Evolutionary conservation across 2,888 invertebrate species (phyloP), one percentile per base, ranked within the genome.

Genomic region (Cataglyphis livida): DNA sequence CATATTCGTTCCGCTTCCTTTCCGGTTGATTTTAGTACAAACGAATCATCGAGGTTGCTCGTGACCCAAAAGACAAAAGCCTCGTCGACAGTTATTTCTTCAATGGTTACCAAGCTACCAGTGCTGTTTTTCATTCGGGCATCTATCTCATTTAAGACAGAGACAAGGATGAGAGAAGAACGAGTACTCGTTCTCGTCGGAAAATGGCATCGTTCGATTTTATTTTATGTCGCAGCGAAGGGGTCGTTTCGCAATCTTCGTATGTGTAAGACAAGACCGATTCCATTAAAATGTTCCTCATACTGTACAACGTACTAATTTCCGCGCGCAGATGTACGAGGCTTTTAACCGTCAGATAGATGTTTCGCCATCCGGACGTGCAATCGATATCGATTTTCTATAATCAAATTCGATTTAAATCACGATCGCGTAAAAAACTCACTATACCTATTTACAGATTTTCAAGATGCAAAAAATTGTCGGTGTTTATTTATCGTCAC

Each of bases 81-180:
- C 64, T 64, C 79, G 35, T 54, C 75, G 28, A 61, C 65, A 57
- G 83, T 82, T 82, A 75, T 64, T 54, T 32, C 76, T 64, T n/a
- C 62, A n/a, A 25, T 51, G 61, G 84, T 78, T 62, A 66, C 73
- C 81, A 84, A 84, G 79, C 70, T 32, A 48, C 59, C 59, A 83
- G 41, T 41, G 54, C 10, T 62, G 61, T 68, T 84, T 82, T 82
- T 84, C 54, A 64, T 54, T 71, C 75, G 32, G 44, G 9, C 70
- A 54, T 84, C 66, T 84, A 54, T 84, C 66, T 84, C 79, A 64
- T 84, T 84, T 82, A n/a, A 71, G 78, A 71, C 12, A 5, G 48
- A 15, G 35, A 68, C 71, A 59, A 83, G 54, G 66, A 65, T 65
- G 25, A 70, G 54, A 61, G 66, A 83, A 83, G 62, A 68, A 21